Conservation (phyloP, 2,888 invertebrate genomes). For the Hirtodrosophila alboralis region DNA sequence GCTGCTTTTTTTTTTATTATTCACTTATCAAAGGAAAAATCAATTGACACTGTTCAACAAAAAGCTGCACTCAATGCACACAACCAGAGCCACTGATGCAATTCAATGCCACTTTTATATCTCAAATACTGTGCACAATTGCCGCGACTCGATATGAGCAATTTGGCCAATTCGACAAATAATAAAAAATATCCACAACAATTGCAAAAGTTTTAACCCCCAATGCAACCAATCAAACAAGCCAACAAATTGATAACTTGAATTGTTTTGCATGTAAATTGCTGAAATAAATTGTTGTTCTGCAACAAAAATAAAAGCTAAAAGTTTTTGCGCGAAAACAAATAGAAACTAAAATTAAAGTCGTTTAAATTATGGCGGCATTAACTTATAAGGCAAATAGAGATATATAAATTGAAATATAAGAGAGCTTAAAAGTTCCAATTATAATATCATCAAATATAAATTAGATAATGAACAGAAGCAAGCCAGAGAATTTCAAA, state of each 20-base stretch:
- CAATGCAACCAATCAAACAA: slow-evolving; percentile 3
- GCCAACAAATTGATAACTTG: slow-evolving; percentile 5
- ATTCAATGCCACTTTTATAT: slow-evolving; percentile 73
- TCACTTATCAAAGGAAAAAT: slow-evolving; percentile 6
- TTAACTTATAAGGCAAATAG: slow-evolving; percentile 7
- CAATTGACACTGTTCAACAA: slow-evolving; percentile 28
- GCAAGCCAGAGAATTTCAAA: slow-evolving; percentile 18
- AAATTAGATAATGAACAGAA: slow-evolving; percentile 1
- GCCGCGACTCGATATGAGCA: slow-evolving; percentile 40
- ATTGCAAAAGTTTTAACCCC: slow-evolving; percentile 1
- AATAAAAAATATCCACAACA: slow-evolving; percentile 4
- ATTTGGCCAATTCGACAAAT: neutral
- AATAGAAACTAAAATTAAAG: slow-evolving; percentile 1
- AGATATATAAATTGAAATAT: slow-evolving; percentile 8
- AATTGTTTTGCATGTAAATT: slow-evolving; percentile 67
- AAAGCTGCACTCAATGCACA: slow-evolving; percentile 68
- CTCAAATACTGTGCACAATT: slow-evolving; percentile 19
- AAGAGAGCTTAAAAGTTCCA: slow-evolving; percentile 1
- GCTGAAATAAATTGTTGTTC: slow-evolving; percentile 54
- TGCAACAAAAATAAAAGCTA: slow-evolving; percentile 6
- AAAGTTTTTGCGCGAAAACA: neutral
- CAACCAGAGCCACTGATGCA: slow-evolving; percentile 82
- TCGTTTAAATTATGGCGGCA: slow-evolving; percentile 9
- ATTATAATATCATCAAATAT: neutral
- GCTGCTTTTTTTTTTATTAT: slow-evolving; percentile 60